Evolutionary conservation across 1,140 invertebrate species (phyloP).

Genomic region (Potamilus streckersoni): DNA sequence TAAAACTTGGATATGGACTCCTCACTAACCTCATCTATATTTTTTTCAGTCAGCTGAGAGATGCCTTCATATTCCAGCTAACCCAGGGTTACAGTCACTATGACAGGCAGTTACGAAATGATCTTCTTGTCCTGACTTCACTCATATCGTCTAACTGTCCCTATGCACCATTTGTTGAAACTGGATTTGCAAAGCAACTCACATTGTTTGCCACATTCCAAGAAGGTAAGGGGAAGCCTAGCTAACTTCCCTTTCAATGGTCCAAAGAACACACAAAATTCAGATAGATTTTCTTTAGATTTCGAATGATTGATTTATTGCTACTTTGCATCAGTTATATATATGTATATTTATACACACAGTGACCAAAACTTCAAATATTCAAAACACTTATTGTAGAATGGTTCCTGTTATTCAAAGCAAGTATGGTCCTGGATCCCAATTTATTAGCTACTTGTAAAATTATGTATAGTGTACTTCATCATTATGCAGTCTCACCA

Average conservation of each 20-base stretch:
- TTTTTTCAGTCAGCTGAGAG: slow-evolving; percentile 60
- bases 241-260: neutral
- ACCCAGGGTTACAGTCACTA: slow-evolving; percentile 66
- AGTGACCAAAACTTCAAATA: too few species aligned
- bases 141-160: slow-evolving; percentile 55
- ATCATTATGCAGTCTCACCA: too few species aligned
- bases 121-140: slow-evolving; percentile 63
- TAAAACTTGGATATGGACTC: neutral
- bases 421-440: too few species aligned
- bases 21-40: neutral
- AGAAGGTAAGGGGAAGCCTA: slow-evolving; percentile 57
- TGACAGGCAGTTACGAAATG: slow-evolving; percentile 67
- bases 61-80: slow-evolving; percentile 66
- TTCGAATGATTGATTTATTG: too few species aligned
- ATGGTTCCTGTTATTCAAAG: too few species aligned
- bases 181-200: slow-evolving; percentile 67
- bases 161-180: slow-evolving; percentile 67
- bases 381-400: too few species aligned
- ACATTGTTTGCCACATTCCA: slow-evolving; percentile 67
- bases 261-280: too few species aligned
- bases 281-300: too few species aligned
- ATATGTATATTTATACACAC: too few species aligned
- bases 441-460: too few species aligned
- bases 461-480: too few species aligned
- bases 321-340: too few species aligned